These are phyloP conservation scores for Megathymus violae DNA, from an alignment of 1,140 invertebrate genomes.

Conservation along the genomic window DNA sequence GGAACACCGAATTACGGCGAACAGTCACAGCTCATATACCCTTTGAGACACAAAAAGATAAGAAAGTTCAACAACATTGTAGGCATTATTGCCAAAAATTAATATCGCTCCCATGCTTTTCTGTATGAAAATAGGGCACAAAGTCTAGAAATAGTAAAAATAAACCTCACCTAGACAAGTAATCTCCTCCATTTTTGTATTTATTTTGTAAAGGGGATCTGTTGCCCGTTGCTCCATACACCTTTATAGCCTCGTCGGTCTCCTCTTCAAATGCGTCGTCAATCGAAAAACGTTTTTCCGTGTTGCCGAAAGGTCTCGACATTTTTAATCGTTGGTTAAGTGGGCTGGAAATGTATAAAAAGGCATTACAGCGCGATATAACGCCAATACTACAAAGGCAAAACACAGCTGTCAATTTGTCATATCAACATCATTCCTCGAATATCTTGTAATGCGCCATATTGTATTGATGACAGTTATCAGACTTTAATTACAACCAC, in stretches of 20 bases:
- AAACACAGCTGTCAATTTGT: constrained; percentile 79
- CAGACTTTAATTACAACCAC: not conserved
- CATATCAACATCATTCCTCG: constrained; percentile 60
- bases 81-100: constrained; percentile 38
- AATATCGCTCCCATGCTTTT: not conserved
- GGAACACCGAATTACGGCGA: constrained; percentile 49
- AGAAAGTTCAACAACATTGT: constrained; percentile 62
- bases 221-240: constrained; percentile 89
- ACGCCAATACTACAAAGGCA: constrained; percentile 57
- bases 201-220: constrained; percentile 83
- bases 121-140: not conserved
- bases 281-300: constrained; percentile 89
- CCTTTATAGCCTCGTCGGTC: constrained; percentile 90
- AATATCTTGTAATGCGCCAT: constrained; percentile 55
- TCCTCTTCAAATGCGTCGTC: constrained; percentile 93
- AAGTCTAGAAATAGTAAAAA: constrained; percentile 3
- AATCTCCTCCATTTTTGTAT: constrained; percentile 77
- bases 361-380: constrained; percentile 67
- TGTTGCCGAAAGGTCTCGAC: constrained; percentile 75
- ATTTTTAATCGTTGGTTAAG: constrained; percentile 67
- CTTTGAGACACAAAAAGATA: constrained; percentile 68
- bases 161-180: constrained; percentile 62
- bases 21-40: constrained; percentile 45
- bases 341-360: constrained; percentile 58
- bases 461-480: constrained; percentile 57